Conservation (phyloP, 2,797 vertebrate genomes). For the Nothura maculosa region DNA sequence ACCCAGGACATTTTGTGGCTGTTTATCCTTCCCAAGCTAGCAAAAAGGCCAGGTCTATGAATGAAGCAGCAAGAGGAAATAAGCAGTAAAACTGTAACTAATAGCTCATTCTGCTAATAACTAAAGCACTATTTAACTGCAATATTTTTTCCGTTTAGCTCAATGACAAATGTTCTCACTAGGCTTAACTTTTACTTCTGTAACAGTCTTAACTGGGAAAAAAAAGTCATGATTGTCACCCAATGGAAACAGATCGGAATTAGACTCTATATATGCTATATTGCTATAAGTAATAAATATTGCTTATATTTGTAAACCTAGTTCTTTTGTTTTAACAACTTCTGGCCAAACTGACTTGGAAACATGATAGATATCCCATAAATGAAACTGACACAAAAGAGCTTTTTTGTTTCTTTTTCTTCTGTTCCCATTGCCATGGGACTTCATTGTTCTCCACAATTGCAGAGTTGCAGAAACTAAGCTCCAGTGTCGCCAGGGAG, state of each 20-base stretch:
- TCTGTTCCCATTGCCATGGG: not conserved
- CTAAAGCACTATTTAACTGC: not conserved
- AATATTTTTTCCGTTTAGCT: not conserved
- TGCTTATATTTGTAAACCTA: not conserved
- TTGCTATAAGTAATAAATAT: not conserved
- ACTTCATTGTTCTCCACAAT: not conserved
- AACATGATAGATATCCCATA: not conserved
- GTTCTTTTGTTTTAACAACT: not conserved
- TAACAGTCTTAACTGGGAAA: not conserved
- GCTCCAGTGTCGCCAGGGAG: not conserved
- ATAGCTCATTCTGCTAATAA: not conserved
- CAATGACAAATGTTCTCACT: not conserved
- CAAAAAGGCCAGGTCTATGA: not conserved
- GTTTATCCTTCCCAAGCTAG: conserved; percentile 14
- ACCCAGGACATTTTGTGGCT: not conserved
- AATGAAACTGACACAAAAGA: not conserved
- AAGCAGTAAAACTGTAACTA: not conserved
- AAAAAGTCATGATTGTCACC: not conserved
- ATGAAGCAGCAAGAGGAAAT: not conserved
- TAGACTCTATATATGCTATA: not conserved
- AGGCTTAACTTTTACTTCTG: not conserved
- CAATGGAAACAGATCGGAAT: not conserved
- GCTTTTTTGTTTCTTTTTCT: not conserved
- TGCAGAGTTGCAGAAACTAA: not conserved
- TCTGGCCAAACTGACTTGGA: not conserved